phyloP scores from a whole-genome alignment of 2,113 vertebrate species.

The Melanerpes formicivorus region DNA sequence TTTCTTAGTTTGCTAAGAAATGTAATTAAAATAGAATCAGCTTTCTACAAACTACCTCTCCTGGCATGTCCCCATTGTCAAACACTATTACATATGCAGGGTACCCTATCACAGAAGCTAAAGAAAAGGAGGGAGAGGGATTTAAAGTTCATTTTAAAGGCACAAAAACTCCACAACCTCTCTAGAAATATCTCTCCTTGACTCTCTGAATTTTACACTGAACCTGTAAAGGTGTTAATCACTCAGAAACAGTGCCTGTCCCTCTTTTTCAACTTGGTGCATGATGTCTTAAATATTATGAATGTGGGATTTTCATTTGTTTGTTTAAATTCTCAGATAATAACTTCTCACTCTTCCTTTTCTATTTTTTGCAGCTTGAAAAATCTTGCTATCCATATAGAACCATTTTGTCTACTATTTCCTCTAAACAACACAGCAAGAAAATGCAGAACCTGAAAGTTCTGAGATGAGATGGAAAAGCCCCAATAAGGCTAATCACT shows the following conservation, averaged over 20 bases:
- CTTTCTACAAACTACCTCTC: not conserved
- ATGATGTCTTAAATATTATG: not conserved
- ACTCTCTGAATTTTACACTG: not conserved
- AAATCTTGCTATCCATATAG: not conserved
- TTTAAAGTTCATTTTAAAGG: not conserved
- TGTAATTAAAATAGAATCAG: not conserved
- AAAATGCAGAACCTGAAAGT: not conserved
- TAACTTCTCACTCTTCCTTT: not conserved
- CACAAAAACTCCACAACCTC: not conserved
- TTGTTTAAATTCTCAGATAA: not conserved
- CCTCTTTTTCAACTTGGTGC: not conserved
- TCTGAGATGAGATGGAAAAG: not conserved
- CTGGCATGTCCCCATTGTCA: not conserved
- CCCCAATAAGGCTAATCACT: not conserved
- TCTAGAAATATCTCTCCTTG: not conserved
- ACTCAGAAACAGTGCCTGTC: not conserved
- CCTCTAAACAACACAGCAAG: not conserved
- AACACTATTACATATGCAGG: not conserved
- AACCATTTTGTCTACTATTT: not conserved
- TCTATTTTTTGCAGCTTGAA: not conserved
- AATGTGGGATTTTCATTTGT: not conserved
- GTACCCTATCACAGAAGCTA: not conserved
- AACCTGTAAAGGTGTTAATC: not conserved
- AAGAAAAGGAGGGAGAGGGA: not conserved
- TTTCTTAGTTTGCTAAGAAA: not conserved